Percentiles rank a stretch among this genome's conserved stretches.
phyloP scores from a whole-genome alignment of 2,888 invertebrate species.

The Nemapogon koenigi region DNA sequence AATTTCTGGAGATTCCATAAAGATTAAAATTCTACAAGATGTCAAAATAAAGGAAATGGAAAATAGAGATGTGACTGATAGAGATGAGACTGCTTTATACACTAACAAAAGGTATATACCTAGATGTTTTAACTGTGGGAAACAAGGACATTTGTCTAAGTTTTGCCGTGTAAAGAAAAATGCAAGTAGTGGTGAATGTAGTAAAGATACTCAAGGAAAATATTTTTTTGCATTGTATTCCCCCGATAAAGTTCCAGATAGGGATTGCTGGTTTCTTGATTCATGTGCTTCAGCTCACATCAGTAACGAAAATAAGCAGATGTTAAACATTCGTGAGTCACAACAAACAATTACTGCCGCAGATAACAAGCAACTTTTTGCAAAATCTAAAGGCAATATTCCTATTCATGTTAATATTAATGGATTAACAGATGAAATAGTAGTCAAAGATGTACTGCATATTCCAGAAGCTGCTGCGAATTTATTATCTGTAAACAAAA shows the following conservation, averaged over 20 bases:
- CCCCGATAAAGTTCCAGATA: too few species aligned
- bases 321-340: too few species aligned
- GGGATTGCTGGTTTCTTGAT: background rate
- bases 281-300: slow-evolving; percentile 1
- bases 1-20: background rate
- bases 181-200: background rate
- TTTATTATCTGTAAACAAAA: slow-evolving; percentile 15
- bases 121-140: background rate
- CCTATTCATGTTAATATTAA: too few species aligned
- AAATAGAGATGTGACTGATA: background rate
- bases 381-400: too few species aligned
- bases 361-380: too few species aligned
- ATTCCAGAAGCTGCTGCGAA: too few species aligned
- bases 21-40: background rate
- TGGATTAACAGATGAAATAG: too few species aligned
- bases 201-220: background rate
- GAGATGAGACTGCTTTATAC: background rate
- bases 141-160: background rate
- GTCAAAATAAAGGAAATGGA: background rate
- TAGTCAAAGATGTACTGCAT: too few species aligned
- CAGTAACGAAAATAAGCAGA: too few species aligned
- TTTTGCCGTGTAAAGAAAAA: background rate
- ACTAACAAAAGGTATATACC: background rate
- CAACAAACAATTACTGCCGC: too few species aligned
- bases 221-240: too few species aligned